Percentiles rank a stretch among this genome's conserved stretches.
Conservation (phyloP, 2,888 invertebrate species). For the Himalopsyche anomala region DNA sequence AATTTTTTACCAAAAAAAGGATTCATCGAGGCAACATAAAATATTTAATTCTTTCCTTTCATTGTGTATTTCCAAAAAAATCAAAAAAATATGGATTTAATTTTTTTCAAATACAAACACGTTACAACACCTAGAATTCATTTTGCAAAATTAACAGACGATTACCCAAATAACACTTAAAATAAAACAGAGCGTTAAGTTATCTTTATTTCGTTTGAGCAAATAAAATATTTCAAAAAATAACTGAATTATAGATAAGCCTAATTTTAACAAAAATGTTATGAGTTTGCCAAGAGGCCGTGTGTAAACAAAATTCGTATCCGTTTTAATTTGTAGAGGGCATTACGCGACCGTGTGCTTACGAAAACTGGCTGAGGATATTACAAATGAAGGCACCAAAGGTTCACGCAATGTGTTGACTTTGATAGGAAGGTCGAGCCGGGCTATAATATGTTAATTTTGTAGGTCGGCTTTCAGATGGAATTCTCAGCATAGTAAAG, state of each 20-base stretch:
- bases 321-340: slow-evolving; percentile 39
- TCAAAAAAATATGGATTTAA: too few relatives aligned
- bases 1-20: too few relatives aligned
- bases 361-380: slow-evolving; percentile 34
- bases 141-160: too few relatives aligned
- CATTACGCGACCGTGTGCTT: slow-evolving; percentile 34
- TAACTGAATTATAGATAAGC: slow-evolving; percentile 8
- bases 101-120: too few relatives aligned
- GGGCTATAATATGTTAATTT: slow-evolving; percentile 40
- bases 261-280: slow-evolving; percentile 1
- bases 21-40: too few relatives aligned
- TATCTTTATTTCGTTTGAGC: background rate
- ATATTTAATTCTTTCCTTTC: too few relatives aligned
- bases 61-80: too few relatives aligned
- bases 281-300: slow-evolving; percentile 29
- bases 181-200: background rate
- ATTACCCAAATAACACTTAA: too few relatives aligned
- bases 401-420: slow-evolving; percentile 39
- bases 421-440: slow-evolving; percentile 44
- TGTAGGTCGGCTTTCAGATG: slow-evolving; percentile 7
- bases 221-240: slow-evolving; percentile 38
- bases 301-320: slow-evolving; percentile 47
- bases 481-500: slow-evolving; percentile 34
- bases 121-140: too few relatives aligned
- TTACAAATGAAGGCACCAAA: slow-evolving; percentile 41